These are phyloP conservation scores for Melieria picta DNA, from an alignment of 2,888 invertebrate genomes.

Conservation along the genomic window DNA sequence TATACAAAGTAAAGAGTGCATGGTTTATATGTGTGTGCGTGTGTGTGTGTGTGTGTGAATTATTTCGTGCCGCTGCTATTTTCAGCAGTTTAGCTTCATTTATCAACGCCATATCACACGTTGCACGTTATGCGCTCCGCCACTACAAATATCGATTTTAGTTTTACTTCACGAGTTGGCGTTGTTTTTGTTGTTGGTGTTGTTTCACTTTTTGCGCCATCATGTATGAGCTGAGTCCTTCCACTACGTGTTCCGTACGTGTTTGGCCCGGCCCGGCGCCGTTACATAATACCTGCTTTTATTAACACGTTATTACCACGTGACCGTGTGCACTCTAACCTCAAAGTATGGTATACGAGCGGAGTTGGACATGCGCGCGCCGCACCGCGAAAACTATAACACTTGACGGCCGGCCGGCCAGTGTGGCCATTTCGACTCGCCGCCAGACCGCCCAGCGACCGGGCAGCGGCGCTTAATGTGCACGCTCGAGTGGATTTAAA, in stretches of 20 bases:
- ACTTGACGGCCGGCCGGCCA: no score
- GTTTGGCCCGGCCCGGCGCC: neutral
- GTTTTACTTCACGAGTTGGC: neutral
- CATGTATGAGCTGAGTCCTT: neutral
- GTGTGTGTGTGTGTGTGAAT: no score
- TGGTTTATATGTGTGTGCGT: no score
- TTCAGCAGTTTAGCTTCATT: slow-evolving; percentile 11
- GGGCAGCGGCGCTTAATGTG: no score
- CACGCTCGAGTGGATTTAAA: neutral
- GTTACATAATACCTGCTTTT: neutral
- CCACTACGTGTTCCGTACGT: neutral
- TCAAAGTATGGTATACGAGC: no score
- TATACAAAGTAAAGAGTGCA: no score
- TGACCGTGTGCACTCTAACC: neutral
- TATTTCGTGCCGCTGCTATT: no score
- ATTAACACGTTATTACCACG: neutral
- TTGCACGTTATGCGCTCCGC: neutral
- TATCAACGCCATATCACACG: slow-evolving; percentile 24
- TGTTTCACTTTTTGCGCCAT: neutral
- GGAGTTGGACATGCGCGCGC: no score
- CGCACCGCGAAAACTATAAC: no score
- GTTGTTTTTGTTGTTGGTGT: neutral
- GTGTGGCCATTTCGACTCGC: no score
- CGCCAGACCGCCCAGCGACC: no score
- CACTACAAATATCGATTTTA: slow-evolving; percentile 15